Evolutionary conservation across 2,797 vertebrate genomes (phyloP), one percentile per base, ranked within the genome.

Genomic region (Iguana delicatissima): DNA sequence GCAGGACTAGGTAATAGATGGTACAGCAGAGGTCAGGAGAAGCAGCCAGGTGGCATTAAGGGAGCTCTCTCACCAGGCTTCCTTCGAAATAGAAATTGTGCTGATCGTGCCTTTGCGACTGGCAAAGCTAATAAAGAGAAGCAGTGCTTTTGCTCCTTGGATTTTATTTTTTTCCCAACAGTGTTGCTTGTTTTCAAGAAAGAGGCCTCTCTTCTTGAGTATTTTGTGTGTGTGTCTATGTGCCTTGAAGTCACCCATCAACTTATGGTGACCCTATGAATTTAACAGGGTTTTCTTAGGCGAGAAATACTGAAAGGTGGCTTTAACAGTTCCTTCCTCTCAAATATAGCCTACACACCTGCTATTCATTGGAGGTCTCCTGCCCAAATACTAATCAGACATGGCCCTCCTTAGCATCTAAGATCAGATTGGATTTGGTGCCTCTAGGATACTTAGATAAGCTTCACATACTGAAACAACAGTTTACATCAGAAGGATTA

Each of bases 1-100:
- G 94, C 88, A 2, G 89, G 89, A 93, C 93, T 85, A 95, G 92
- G 96, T 93, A 96, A 97, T 85, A 92, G 95, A 88, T 86, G 91
- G 94, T 42, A 0, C 76, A 80, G 91, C 92, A 50, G 96, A 96
- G 96, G 96, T 95, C 92, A 95, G 93, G 42, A 88, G 89, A 93
- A 93, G 89, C 94, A 93, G 93, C 80, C 82, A 4, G 64, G 85
- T 77, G 67, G 90, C 89, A 88, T 96, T 93, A 96, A 92, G 84
- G 89, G 69, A 95, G 96, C 94, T 1, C 94, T 90, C 95, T 89
- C 92, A 29, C 90, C 14, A 0, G 92, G 42, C 81, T 94, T 57
- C 10, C 85, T 93, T 52, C 94, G 92, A 94, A 93, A 93, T 89
- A 93, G 76, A 76, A 96, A 95, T 95, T 92, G 91, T 6, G 85